Evolutionary conservation across 30 jellyfish, hydroid and myxozoan species (phyloP), one percentile per base, ranked within the genome.

Genomic region (Chironex yamaguchii): DNA sequence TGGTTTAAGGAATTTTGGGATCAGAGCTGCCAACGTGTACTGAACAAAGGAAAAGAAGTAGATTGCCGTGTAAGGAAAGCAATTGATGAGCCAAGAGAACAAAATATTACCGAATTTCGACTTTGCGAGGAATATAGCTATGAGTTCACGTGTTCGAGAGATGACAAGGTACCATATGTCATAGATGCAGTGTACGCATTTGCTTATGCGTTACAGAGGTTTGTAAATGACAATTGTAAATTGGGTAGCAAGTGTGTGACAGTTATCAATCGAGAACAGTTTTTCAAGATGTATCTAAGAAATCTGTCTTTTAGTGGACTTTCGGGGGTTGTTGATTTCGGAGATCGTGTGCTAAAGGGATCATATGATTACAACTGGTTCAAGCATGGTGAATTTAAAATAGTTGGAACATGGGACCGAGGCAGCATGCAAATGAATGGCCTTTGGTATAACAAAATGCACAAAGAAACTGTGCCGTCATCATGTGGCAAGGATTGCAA

Each of bases 151-250:
- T 92, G 98, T 54, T 90, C 72, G 25, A 54, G 42, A 2, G 98
- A 92, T 30, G 98, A 92, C 84, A 85, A 85, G 49, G 77, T 92
- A 12, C 86, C 96, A 4, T 86, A 85, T 70, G 90, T 81, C 32
- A 92, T 92, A 30, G 98, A 92, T 71, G 96, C 98, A 3, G 89
- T 92, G 1, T 92, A 79, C 32, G 94, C 98, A 23, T 75, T 76
- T 52, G 98, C 98, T 30, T 51, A 76, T 63, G 98, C 98, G 23
- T 67, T 86, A 31, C 93, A 72, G 42, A 54, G 63, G 48, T 79
- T 84, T 12, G 52, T 34, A 25, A 34, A 65, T 1, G 81, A 74
- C 25, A 70, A 76, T 26, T 77, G 90, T 36, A 79, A 76, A 29
- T 79, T 54, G 64, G 48, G 49, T 17, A 12, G 64, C 2, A 9